phyloP scores from a whole-genome alignment of 30 jellyfish, hydroid and myxozoan species.

The Phacellophora camtschatica region DNA sequence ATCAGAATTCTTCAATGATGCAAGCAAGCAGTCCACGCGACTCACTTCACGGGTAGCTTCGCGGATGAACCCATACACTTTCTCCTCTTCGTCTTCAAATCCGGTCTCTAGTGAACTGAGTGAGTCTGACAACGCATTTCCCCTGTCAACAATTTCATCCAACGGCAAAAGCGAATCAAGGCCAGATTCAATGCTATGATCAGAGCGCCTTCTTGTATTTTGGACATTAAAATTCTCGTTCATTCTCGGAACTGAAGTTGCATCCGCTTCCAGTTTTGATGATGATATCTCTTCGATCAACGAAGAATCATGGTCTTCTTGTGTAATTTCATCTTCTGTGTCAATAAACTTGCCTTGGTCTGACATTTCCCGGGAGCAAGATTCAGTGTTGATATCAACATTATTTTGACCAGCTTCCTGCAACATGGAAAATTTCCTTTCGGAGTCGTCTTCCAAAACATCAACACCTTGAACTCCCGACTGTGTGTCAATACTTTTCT shows the following conservation, averaged over 20 bases:
- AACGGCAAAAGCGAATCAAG: slow-evolving; percentile 14
- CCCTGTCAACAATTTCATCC: slow-evolving; percentile 24
- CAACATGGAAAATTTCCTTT: too few species aligned
- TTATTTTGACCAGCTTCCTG: too few species aligned
- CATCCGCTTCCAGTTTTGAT: background rate
- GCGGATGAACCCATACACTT: slow-evolving; percentile 7
- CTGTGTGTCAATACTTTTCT: too few species aligned
- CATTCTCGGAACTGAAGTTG: background rate
- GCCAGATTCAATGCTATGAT: slow-evolving; percentile 41
- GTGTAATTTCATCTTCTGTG: background rate
- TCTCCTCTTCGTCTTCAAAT: slow-evolving; percentile 45
- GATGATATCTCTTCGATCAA: background rate
- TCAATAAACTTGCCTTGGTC: background rate
- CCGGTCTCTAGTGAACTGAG: slow-evolving; percentile 40
- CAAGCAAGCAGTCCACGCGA: slow-evolving; percentile 33
- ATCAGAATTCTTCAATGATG: slow-evolving; percentile 19
- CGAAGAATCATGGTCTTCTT: background rate
- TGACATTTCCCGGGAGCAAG: background rate
- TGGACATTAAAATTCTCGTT: background rate
- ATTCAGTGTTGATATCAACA: background rate
- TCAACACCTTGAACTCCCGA: too few species aligned
- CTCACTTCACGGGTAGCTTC: slow-evolving; percentile 43
- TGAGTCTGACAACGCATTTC: slow-evolving; percentile 19
- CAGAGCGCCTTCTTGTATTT: slow-evolving; percentile 5
- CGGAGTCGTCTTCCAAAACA: too few species aligned